Evolutionary conservation across 2,888 invertebrate species (phyloP), one percentile per base, ranked within the genome.

Genomic region (Brachynemurus nebulosus): DNA sequence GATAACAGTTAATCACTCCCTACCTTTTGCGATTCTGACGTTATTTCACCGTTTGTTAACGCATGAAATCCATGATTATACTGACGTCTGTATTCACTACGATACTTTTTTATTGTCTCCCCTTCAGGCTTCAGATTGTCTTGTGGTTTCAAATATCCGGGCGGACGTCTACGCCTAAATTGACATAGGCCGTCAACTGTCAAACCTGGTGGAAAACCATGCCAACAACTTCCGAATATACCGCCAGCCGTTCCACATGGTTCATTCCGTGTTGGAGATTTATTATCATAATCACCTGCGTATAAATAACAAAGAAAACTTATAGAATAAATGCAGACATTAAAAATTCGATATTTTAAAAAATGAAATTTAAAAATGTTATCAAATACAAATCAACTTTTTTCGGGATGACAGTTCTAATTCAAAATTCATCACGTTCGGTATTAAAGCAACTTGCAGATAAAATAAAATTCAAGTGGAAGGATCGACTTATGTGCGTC

Each of bases 161-260:
- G 61, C 18, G 65, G 61, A 45, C 63, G 62, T 52, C 66, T 64
- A 42, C 68, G 63, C 23, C 71, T 63, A 54, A 67, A 70, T 45
- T 64, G 62, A 37, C 63, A 63, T 40, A 72, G 57, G 50, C 71
- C 68, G 54, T 72, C 72, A 35, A 72, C 71, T n/a, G 70, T 69
- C 38, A 66, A 55, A 18, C 68, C 66, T 21, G 69, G 69, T 48
- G 68, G 63, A 49, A 69, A 64, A 44, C 62, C 62, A 53, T 51
- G 50, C 37, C 37, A 37, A 12, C 37, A 37, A 34, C 47, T 40
- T 9, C 42, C 40, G 20, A 37, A 42, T 38, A 51, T 45, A 20
- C 47, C 46, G 5, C 50, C 46, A 23, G 50, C 49, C 17, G 50
- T 48, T 7, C 36, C 45, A 9, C 38, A 11, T 20, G 33, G 17